Conservation (phyloP, 1,140 invertebrate genomes). For the Cydia amplana region DNA sequence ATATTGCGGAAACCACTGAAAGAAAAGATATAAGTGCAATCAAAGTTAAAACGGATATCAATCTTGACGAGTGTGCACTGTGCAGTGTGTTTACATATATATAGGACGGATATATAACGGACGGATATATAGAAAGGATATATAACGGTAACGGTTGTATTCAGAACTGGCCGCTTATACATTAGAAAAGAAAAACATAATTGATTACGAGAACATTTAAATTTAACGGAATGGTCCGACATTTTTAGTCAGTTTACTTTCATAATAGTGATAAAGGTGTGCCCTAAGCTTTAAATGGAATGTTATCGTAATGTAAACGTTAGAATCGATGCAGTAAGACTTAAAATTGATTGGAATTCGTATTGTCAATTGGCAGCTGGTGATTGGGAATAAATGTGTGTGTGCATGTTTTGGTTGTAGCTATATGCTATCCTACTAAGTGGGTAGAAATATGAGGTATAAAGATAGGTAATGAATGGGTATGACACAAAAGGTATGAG, state of each 20-base stretch:
- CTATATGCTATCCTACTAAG: not conserved
- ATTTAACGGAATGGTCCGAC: not conserved
- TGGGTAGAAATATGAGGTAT: too few species aligned
- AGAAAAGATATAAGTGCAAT: too few species aligned
- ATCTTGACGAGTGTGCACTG: too few species aligned
- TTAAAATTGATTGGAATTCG: not conserved
- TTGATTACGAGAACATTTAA: not conserved
- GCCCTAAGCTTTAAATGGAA: constrained; percentile 3
- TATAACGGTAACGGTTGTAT: too few species aligned
- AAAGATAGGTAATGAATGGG: too few species aligned
- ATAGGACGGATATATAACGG: too few species aligned
- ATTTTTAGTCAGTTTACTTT: not conserved
- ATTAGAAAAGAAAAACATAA: too few species aligned
- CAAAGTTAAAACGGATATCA: too few species aligned
- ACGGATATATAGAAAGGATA: too few species aligned
- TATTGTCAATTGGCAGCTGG: not conserved
- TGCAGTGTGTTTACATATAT: too few species aligned
- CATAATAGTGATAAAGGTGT: not conserved
- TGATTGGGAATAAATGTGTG: not conserved
- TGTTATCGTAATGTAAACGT: not conserved
- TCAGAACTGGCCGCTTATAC: not conserved
- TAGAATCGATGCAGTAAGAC: not conserved
- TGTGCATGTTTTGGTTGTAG: not conserved
- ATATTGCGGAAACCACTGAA: too few species aligned
- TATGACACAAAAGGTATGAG: too few species aligned